A percentile compares a stretch with the other conserved stretches of the same genome.
phyloP scores from a whole-genome alignment of 2,797 vertebrate genomes.

The Melanogrammus aeglefinus region DNA sequence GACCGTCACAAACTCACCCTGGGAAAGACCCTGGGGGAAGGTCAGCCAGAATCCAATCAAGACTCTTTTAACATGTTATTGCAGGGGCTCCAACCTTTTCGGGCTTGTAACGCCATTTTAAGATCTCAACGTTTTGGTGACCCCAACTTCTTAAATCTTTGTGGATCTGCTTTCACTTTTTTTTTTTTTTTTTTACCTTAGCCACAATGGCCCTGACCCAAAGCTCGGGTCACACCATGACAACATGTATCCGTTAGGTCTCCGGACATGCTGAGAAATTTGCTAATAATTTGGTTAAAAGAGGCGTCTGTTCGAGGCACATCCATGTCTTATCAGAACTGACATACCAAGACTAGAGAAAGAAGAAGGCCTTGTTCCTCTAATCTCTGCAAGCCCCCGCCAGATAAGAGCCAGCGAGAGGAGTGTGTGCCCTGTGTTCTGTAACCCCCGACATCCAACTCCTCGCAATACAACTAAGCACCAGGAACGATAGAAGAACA shows the following conservation, averaged over 20 bases:
- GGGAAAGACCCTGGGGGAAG: constrained; percentile 91
- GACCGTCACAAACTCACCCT: constrained; percentile 88
- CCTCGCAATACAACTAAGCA: neutral
- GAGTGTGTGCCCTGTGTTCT: neutral
- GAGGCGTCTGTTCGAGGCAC: neutral
- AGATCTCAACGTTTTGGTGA: neutral
- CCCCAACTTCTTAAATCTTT: neutral
- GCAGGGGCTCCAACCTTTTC: neutral
- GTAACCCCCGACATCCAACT: neutral
- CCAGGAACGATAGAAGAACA: neutral
- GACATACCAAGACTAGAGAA: neutral
- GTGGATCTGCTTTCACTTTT: neutral
- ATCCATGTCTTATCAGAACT: neutral
- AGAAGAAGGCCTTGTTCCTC: neutral
- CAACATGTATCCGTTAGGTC: neutral
- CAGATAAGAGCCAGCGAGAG: neutral
- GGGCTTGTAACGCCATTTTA: neutral
- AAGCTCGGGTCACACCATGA: neutral
- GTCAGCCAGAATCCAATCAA: constrained; percentile 52
- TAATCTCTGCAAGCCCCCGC: neutral
- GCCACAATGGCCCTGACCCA: neutral
- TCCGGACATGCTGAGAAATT: neutral
- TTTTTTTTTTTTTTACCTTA: neutral
- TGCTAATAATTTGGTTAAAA: neutral
- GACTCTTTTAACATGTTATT: neutral